A percentile compares a stretch with the other conserved stretches of the same genome.
Conservation (phyloP, 2,797 vertebrate species). For the Chelonia mydas region DNA sequence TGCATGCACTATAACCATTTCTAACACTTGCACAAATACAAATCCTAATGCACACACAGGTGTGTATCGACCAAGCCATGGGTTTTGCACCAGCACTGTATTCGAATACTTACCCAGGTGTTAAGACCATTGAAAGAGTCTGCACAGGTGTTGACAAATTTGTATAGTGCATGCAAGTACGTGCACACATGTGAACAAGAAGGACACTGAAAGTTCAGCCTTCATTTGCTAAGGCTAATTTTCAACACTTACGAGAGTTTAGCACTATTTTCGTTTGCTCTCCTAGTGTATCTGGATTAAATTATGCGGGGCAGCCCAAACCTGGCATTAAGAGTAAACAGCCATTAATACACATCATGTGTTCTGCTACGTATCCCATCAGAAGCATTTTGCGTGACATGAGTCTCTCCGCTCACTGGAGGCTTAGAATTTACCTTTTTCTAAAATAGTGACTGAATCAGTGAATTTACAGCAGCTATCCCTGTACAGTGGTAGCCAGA, state of each 20-base stretch:
- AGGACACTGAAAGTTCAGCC: background rate
- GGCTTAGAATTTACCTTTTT: background rate
- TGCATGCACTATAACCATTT: rapidly evolving
- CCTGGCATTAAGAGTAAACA: background rate
- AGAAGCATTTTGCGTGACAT: background rate
- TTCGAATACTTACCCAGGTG: background rate
- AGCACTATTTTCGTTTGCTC: background rate
- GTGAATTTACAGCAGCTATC: background rate
- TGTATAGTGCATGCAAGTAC: rapidly evolving
- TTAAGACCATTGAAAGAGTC: background rate
- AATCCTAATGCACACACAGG: background rate
- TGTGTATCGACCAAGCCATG: background rate
- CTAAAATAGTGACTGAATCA: background rate
- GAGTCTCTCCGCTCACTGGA: background rate
- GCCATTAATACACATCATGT: background rate
- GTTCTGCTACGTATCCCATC: rapidly evolving
- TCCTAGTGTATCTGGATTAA: background rate
- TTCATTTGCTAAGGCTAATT: background rate
- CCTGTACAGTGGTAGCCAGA: background rate
- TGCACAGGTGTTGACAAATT: background rate
- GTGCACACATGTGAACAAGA: background rate
- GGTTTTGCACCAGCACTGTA: background rate
- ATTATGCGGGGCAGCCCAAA: background rate
- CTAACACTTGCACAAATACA: background rate
- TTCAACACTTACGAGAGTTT: background rate